Evolutionary conservation across 2,888 invertebrate species (phyloP).

Genomic region (Protonemura montana): DNA sequence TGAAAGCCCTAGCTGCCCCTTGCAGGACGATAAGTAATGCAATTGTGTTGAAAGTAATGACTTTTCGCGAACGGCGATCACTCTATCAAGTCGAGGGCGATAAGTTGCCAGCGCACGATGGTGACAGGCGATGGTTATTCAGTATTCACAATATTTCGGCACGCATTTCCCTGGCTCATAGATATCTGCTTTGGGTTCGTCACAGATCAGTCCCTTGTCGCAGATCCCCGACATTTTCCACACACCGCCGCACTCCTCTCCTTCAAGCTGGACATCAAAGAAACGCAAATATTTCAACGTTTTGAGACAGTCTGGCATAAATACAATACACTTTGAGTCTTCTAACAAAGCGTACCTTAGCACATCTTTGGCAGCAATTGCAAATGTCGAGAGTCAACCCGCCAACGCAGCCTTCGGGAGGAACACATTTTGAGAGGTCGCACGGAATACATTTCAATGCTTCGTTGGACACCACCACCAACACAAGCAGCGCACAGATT

Average conservation of each 20-base stretch:
- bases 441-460: background rate
- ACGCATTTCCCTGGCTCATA: no score
- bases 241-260: background rate
- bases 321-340: no score
- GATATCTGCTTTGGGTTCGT: no score
- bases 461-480: background rate
- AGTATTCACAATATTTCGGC: no score
- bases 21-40: no score
- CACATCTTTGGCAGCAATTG: constrained; percentile 9
- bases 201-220: background rate
- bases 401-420: background rate
- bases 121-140: no score
- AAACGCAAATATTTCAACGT: background rate
- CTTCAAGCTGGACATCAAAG: background rate
- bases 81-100: no score
- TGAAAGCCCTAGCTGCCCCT: no score
- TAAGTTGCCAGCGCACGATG: no score
- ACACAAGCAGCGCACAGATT: background rate
- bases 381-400: constrained; percentile 8
- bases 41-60: no score
- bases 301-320: background rate
- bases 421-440: background rate
- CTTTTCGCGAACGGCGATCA: no score
- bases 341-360: no score
- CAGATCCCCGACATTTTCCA: background rate